Percentiles rank a stretch among this genome's conserved stretches.
These are phyloP conservation scores for Taurulus bubalis DNA, from an alignment of 2,113 vertebrate species.

Conservation along the genomic window DNA sequence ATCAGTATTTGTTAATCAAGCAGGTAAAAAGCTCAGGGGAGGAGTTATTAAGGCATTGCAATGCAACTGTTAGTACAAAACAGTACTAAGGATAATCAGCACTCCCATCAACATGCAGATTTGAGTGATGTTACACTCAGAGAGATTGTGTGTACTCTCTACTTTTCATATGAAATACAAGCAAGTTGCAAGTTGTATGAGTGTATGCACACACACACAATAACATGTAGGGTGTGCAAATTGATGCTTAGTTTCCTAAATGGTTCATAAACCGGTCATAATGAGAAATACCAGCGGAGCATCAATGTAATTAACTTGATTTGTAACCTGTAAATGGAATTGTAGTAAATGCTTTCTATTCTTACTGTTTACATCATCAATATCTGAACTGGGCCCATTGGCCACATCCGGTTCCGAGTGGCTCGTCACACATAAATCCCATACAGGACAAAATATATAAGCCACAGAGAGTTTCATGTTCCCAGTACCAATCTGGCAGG, in stretches of 20 bases:
- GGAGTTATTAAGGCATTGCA: constrained; percentile 37
- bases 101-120: constrained; percentile 23
- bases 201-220: background rate
- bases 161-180: constrained; percentile 1
- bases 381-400: background rate
- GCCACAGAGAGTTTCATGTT: background rate
- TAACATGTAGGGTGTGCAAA: background rate
- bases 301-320: constrained; percentile 14
- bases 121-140: background rate
- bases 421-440: background rate
- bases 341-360: background rate
- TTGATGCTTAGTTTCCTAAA: constrained; percentile 4
- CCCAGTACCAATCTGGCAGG: background rate
- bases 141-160: background rate
- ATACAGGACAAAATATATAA: background rate
- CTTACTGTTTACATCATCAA: background rate
- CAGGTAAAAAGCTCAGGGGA: constrained; percentile 47
- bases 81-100: constrained; percentile 29
- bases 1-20: constrained; percentile 35
- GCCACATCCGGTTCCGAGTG: background rate
- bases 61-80: constrained; percentile 18
- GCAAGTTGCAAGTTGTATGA: background rate
- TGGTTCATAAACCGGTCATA: constrained; percentile 8
- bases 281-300: background rate
- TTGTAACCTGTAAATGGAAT: background rate